These are phyloP conservation scores for Manacus vitellinus DNA, from an alignment of 2,113 vertebrate species.

Conservation along the genomic window DNA sequence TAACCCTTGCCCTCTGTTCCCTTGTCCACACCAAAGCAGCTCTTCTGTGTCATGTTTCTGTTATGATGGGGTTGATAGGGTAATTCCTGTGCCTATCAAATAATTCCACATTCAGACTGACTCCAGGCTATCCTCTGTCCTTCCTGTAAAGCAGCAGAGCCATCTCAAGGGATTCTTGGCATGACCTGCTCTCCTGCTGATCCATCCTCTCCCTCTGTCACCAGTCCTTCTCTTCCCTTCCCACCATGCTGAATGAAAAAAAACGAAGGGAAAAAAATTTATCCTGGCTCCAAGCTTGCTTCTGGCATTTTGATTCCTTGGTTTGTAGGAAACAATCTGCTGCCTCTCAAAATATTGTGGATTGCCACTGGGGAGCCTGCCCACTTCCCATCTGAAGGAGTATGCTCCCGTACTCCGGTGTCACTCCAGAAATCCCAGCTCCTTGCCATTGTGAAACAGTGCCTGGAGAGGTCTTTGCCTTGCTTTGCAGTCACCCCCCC, in stretches of 20 bases:
- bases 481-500: not conserved
- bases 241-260: not conserved
- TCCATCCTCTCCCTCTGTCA: not conserved
- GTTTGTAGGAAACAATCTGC: conserved; percentile 49
- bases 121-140: not conserved
- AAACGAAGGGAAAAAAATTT: not conserved
- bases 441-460: not conserved
- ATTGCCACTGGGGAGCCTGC: not conserved
- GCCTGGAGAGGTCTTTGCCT: not conserved
- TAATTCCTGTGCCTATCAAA: not conserved
- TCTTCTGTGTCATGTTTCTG: not conserved
- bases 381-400: conserved; percentile 31
- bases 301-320: conserved; percentile 19
- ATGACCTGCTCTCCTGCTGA: not conserved
- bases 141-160: not conserved
- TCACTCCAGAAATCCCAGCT: not conserved
- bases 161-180: not conserved
- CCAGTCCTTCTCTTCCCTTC: not conserved
- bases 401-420: accelerated
- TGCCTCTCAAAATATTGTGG: conserved; percentile 45
- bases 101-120: not conserved
- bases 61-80: not conserved
- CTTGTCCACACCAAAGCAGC: not conserved
- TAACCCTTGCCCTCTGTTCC: not conserved
- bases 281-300: not conserved